Percentiles rank a stretch among this genome's conserved stretches.
Conservation (phyloP, 2,113 vertebrate species). For the Setophaga petechia region DNA sequence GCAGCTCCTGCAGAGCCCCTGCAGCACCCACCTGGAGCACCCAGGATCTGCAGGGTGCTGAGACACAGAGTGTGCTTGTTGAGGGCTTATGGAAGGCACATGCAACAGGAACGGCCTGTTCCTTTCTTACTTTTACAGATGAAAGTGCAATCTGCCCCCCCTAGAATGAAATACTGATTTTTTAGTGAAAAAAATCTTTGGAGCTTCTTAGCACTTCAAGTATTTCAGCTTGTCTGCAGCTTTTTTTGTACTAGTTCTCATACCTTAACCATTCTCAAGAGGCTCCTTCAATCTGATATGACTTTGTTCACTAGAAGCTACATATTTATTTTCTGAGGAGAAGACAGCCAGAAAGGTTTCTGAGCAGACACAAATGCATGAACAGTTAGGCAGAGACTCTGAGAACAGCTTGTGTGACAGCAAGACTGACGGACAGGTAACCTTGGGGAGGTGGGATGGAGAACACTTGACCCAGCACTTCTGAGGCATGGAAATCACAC, state of each 20-base stretch:
- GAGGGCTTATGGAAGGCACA: neutral
- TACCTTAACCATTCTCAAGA: neutral
- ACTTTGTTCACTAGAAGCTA: neutral
- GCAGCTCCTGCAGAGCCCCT: neutral
- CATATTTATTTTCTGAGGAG: neutral
- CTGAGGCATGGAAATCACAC: neutral
- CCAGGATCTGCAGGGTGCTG: neutral
- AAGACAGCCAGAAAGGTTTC: neutral
- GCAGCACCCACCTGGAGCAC: neutral
- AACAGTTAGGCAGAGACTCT: neutral
- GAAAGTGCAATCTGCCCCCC: neutral
- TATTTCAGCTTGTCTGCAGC: neutral
- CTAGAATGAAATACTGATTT: neutral
- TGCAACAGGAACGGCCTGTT: neutral
- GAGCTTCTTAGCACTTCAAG: neutral
- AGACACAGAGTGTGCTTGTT: neutral
- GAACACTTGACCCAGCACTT: neutral
- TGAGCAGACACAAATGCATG: neutral
- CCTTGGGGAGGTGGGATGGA: neutral
- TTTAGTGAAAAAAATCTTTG: neutral
- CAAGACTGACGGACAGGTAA: neutral
- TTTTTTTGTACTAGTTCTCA: neutral
- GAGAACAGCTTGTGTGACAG: neutral
- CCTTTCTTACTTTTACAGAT: neutral
- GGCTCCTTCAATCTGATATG: neutral